Evolutionary conservation across 2,888 invertebrate genomes (phyloP), one percentile per base, ranked within the genome.

Genomic region (Acronicta leporina): DNA sequence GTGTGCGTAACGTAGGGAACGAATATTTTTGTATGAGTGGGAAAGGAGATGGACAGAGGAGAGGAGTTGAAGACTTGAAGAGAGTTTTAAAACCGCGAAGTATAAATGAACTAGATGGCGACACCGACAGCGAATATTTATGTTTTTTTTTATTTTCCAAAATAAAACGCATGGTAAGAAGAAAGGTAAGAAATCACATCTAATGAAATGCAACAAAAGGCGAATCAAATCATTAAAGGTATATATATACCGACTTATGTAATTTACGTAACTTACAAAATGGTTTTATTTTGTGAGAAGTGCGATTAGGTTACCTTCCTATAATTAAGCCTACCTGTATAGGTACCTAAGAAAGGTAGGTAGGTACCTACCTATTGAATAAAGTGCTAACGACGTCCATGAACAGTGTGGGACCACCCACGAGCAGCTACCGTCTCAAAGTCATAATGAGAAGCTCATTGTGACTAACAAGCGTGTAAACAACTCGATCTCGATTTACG

Each of bases 401-500:
- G 51, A 56, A 64, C 56, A 46, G 56, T 63, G 70, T 65, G 13
- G 55, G 80, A 81, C 82, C 82, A 82, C 82, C 82, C 82, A 77
- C 73, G 62, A 68, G 41, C 62, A 44, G 69, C 63, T 70, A 70
- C 69, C 66, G 66, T 61, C 61, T 70, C 58, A n/a, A n/a, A n/a
- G n/a, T n/a, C n/a, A 63, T 77, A 69, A 72, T 72, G 61, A 77
- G 64, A 67, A 63, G 67, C 65, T 74, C 74, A 77, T 79, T 79
- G 80, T 74, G 55, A 62, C 68, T 74, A 81, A 81, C 77, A 78
- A 65, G 70, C 80, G 79, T 81, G 81, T 81, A 81, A 81, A 81
- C 75, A 79, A 59, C 67, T 73, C 72, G 77, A 73, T 76, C 63
- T 73, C 68, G 62, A 70, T 77, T 73, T 72, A 73, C 73, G 66